Evolutionary conservation across 2,113 vertebrate genomes (phyloP).

Genomic region (Hypocryptadius cinnamomeus): DNA sequence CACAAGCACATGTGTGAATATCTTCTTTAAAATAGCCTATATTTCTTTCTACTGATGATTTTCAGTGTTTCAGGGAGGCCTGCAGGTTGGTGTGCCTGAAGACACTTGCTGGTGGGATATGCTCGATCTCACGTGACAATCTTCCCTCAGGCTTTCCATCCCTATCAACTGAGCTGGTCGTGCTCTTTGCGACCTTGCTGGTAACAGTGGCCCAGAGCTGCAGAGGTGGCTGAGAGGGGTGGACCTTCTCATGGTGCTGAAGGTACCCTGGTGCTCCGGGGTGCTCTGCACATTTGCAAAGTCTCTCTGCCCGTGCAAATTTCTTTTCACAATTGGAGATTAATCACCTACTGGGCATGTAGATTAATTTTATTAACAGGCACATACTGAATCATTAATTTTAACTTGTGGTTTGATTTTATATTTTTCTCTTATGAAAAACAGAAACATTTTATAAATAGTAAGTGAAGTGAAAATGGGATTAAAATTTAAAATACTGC

Average conservation of each 20-base stretch:
- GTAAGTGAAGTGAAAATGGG: not conserved
- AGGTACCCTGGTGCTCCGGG: rapidly evolving
- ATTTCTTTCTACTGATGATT: not conserved
- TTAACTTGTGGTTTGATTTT: not conserved
- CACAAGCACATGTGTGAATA: not conserved
- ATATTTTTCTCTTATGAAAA: not conserved
- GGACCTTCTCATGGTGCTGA: not conserved
- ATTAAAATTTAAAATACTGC: not conserved
- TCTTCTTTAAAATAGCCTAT: not conserved
- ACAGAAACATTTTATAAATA: not conserved
- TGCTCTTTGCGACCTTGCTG: not conserved
- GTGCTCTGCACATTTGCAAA: not conserved
- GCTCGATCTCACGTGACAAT: not conserved
- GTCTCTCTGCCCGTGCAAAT: not conserved
- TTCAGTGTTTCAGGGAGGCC: not conserved
- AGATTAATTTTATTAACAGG: not conserved
- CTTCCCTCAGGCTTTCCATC: not conserved
- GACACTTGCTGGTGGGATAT: not conserved
- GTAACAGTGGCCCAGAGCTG: not conserved
- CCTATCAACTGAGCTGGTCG: not conserved
- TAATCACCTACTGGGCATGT: not conserved
- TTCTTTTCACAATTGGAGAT: not conserved
- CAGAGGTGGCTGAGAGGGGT: too few species aligned
- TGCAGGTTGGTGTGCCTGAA: not conserved
- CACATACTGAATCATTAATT: not conserved